phyloP scores from a whole-genome alignment of 1,140 invertebrate genomes.

The Heliconius himera region DNA sequence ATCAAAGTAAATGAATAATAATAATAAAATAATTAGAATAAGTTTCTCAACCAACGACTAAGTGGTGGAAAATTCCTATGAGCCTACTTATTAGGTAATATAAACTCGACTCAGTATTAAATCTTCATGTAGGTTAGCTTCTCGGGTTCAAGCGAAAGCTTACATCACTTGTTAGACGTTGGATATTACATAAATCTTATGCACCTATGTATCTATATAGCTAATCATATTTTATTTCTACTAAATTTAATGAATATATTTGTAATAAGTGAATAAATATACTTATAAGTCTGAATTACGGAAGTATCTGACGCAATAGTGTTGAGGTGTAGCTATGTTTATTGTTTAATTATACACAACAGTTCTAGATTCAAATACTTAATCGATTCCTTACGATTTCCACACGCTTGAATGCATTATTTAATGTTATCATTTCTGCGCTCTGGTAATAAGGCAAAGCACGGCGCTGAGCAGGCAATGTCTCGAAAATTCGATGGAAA shows the following conservation, averaged over 20 bases:
- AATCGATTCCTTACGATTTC: no score
- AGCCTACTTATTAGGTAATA: constrained; percentile 1
- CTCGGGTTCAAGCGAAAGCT: constrained; percentile 3
- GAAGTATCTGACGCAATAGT: background rate
- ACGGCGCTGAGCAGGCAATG: no score
- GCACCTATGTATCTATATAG: background rate
- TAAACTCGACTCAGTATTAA: background rate
- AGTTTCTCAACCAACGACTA: no score
- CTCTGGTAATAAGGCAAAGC: no score
- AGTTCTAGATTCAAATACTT: no score
- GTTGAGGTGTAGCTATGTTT: background rate
- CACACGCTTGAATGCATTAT: no score
- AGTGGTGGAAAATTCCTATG: no score
- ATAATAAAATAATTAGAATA: no score
- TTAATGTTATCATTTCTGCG: no score
- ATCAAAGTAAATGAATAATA: no score
- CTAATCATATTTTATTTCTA: background rate
- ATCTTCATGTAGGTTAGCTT: constrained; percentile 3
- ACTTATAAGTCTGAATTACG: background rate
- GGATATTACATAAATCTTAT: background rate
- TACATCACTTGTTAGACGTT: background rate
- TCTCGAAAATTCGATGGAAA: no score
- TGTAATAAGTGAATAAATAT: background rate
- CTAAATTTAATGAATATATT: constrained; percentile 2
- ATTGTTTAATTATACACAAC: no score